Percentiles rank a stretch among this genome's conserved stretches.
Evolutionary conservation across 2,888 invertebrate species (phyloP).

Genomic region (Synanthedon myopaeformis): DNA sequence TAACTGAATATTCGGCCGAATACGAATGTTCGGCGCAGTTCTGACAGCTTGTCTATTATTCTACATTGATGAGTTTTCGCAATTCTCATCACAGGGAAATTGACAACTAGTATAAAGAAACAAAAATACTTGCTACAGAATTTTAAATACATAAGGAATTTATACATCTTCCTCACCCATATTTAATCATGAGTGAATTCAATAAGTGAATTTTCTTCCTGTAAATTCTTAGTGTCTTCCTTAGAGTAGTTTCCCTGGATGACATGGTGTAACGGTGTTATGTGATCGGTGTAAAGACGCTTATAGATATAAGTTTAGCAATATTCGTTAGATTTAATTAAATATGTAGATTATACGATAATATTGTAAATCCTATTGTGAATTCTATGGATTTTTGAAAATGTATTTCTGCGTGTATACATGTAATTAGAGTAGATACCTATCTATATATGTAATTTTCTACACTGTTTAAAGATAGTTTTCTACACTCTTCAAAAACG

Average conservation of each 20-base stretch:
- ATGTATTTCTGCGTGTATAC: neutral
- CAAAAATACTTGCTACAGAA: too few species aligned
- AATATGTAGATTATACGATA: neutral
- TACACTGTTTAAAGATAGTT: neutral
- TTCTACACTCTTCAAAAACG: neutral
- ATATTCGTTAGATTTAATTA: constrained; percentile 10
- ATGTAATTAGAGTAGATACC: neutral
- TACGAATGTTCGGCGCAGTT: too few species aligned
- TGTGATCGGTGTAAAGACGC: constrained; percentile 65
- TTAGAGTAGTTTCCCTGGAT: constrained; percentile 29
- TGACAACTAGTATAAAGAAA: too few species aligned
- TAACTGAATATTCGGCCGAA: too few species aligned
- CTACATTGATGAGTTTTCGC: too few species aligned
- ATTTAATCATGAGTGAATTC: too few species aligned
- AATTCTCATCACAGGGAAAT: too few species aligned
- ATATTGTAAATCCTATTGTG: neutral
- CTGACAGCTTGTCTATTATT: too few species aligned
- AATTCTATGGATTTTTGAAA: neutral
- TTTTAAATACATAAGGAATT: too few species aligned
- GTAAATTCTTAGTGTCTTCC: constrained; percentile 32
- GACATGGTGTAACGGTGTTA: constrained; percentile 45
- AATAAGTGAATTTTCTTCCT: constrained; percentile 8
- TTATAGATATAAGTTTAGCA: constrained; percentile 44
- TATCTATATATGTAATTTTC: neutral
- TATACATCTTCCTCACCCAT: too few species aligned